Evolutionary conservation across 2,888 invertebrate species (phyloP).

Genomic region (Meiosimyza platycephala): DNA sequence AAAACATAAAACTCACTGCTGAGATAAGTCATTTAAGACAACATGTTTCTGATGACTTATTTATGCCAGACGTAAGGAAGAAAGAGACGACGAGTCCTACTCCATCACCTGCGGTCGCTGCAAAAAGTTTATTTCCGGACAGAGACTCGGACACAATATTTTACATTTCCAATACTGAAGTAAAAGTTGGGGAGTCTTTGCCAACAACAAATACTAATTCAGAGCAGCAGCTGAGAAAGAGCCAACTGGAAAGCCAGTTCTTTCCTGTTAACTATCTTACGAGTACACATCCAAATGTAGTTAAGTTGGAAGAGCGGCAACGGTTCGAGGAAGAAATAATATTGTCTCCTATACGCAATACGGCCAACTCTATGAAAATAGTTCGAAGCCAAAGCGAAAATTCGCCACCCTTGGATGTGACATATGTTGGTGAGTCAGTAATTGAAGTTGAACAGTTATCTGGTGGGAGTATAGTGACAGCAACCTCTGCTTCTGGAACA

Average conservation of each 20-base stretch:
- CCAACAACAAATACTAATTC: conserved; percentile 54
- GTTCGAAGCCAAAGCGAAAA: conserved; percentile 52
- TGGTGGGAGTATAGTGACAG: conserved; percentile 28
- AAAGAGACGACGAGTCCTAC: conserved; percentile 39
- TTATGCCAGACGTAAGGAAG: conserved; percentile 54
- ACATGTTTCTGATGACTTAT: conserved; percentile 59
- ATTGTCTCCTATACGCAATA: conserved; percentile 60
- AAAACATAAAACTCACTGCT: conserved; percentile 41
- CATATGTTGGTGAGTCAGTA: conserved; percentile 67
- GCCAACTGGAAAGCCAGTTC: conserved; percentile 61
- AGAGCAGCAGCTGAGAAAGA: conserved; percentile 54
- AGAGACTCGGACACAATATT: conserved; percentile 67
- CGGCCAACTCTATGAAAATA: conserved; percentile 62
- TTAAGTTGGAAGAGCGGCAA: conserved; percentile 39
- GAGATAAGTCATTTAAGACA: conserved; percentile 10
- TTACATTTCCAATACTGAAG: conserved; percentile 68
- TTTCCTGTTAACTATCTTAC: conserved; percentile 63
- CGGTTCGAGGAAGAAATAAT: conserved; percentile 66
- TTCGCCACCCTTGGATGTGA: conserved; percentile 63
- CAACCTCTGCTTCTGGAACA: conserved; percentile 36
- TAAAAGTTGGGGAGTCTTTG: conserved; percentile 66
- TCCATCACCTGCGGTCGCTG: conserved; percentile 53
- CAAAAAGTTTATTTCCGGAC: conserved; percentile 55
- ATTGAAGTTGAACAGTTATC: conserved; percentile 66
- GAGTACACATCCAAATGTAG: conserved; percentile 45